Evolutionary conservation across 2,797 vertebrate species (phyloP).

Genomic region (Sandelia bainsii): DNA sequence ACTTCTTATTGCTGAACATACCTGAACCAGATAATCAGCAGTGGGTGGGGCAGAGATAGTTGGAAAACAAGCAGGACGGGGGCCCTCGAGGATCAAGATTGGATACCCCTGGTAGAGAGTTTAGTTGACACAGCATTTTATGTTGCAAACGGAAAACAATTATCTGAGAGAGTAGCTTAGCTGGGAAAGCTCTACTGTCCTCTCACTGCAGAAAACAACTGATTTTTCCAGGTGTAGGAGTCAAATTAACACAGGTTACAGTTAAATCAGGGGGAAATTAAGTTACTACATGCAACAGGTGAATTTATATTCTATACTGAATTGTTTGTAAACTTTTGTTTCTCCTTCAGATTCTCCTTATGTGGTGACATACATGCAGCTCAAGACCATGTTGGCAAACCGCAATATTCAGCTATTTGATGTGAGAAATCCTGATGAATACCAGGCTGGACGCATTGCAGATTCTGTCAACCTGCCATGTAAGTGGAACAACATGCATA

Average conservation of each 20-base stretch:
- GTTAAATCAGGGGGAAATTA: conserved; percentile 22
- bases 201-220: too few species aligned
- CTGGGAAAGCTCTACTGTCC: too few species aligned
- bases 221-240: too few species aligned
- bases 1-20: too few species aligned
- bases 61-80: too few species aligned
- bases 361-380: conserved; percentile 79
- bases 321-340: background rate
- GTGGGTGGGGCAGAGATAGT: too few species aligned
- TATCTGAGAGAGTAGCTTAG: too few species aligned
- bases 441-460: conserved; percentile 76
- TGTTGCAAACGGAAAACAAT: too few species aligned
- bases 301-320: rapidly evolving
- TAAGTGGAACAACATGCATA: conserved; percentile 42
- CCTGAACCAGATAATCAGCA: too few species aligned
- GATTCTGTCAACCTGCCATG: conserved; percentile 80
- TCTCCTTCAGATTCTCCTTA: conserved; percentile 40
- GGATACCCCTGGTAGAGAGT: too few species aligned
- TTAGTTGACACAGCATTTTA: too few species aligned
- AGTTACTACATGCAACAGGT: background rate
- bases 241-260: background rate
- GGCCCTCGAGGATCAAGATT: too few species aligned
- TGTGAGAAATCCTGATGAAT: conserved; percentile 81
- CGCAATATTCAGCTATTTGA: conserved; percentile 82
- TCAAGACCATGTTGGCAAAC: conserved; percentile 78